Percentiles rank a stretch among this genome's conserved stretches.
These are phyloP conservation scores for Coelinius sp. DNA, from an alignment of 2,888 invertebrate genomes.

Conservation along the genomic window DNA sequence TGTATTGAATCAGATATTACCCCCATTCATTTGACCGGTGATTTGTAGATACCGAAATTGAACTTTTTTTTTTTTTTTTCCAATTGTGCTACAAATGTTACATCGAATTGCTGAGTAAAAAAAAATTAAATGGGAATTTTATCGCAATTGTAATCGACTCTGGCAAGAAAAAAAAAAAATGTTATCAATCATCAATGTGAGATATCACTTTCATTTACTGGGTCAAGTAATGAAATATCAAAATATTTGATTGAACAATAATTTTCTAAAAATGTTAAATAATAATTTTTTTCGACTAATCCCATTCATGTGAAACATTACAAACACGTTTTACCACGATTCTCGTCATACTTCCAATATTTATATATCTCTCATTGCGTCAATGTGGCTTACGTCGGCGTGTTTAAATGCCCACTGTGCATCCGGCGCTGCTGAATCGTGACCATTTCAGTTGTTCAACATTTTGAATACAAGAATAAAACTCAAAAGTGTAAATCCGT, in stretches of 20 bases:
- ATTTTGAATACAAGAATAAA: background rate
- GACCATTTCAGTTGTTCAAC: slow-evolving; percentile 5
- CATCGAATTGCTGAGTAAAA: background rate
- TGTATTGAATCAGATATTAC: background rate
- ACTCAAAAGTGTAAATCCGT: background rate
- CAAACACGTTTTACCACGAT: slow-evolving; percentile 19
- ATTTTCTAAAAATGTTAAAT: background rate
- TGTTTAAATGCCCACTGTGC: slow-evolving; percentile 7
- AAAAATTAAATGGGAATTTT: slow-evolving; percentile 14
- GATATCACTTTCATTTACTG: slow-evolving; percentile 11
- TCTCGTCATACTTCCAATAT: background rate
- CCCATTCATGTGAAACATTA: slow-evolving; percentile 22
- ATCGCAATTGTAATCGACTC: background rate
- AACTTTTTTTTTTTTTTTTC: background rate
- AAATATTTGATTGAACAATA: background rate
- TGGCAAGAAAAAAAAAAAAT: background rate
- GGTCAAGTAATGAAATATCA: slow-evolving; percentile 5
- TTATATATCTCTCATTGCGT: slow-evolving; percentile 5
- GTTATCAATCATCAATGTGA: slow-evolving; percentile 14
- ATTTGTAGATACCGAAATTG: background rate
- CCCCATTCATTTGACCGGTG: background rate
- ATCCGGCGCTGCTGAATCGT: slow-evolving; percentile 29
- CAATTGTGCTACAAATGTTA: background rate
- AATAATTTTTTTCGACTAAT: background rate
- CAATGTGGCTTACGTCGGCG: slow-evolving; percentile 14